Base-by-base conservation (phyloP, 64 coral and sea anemone species). In the Pachyseris speciosa region DNA sequence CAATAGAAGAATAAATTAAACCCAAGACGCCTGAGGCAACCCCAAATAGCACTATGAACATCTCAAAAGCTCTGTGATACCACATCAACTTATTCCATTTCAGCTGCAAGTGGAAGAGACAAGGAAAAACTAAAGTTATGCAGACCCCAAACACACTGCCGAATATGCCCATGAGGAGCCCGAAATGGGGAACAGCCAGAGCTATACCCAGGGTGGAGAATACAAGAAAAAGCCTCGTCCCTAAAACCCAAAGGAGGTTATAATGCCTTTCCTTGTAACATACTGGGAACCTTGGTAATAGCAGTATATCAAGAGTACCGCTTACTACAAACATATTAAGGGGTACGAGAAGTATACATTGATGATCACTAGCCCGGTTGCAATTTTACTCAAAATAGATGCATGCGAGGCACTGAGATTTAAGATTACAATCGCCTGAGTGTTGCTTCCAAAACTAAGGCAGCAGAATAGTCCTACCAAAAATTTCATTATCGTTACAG, bases 261-360 rank as follows among this genome's bases (percentile, higher is more conserved):
- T 80, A 93, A 15, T 38, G 53, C 37, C 67, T 65, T 1, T 87
- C 72, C 6, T 93, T 93, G 19, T 57, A 71, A 37, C 69, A 42
- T 9, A 34, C 49, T 36, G 86, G 86, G 17, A 96, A 60, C 69
- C 86, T 96, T 68, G 94, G 90, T 25, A 96, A 48, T 9, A 66
- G 37, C 37, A 96, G 7, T 38, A 89, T 79, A 83, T 96, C 94
- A 34, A 96, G 70, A 30, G 86, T 93, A 8, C 64, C 87, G 51
- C 90, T 85, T 22, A 90, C 86, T 19, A 96, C 78, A 84, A 96
- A 96, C 85, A 96, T 93, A 36, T 96, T 92, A 9, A 96, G 52
- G 94, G 94, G 20, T 93, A 96, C 6, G 69, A 44, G 83, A 92
- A 96, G 50, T 93, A 96, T 12, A 90, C 73, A 88, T 96, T 96